phyloP scores from a whole-genome alignment of 2,797 vertebrate genomes.

The Sciurus vulgaris region DNA sequence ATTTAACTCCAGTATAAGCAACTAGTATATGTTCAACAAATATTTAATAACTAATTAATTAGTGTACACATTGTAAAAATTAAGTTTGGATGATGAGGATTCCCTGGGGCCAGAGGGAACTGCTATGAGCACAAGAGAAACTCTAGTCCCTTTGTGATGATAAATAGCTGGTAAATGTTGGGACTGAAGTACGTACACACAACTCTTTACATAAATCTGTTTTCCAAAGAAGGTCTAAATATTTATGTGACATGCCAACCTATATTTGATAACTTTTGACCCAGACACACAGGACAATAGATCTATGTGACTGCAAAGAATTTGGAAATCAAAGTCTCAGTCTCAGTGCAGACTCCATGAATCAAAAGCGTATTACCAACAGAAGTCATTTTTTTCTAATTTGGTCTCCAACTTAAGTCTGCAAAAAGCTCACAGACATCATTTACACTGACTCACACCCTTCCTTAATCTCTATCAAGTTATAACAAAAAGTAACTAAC shows the following conservation, averaged over 20 bases:
- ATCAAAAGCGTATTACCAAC: background rate
- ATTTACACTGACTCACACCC: background rate
- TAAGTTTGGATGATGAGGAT: background rate
- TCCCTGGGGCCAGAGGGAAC: background rate
- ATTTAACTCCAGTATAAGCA: background rate
- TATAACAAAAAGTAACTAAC: background rate
- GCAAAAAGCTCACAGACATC: background rate
- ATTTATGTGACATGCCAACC: background rate
- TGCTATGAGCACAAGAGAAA: background rate
- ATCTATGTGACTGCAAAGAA: background rate
- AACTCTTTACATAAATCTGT: background rate
- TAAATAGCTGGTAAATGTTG: background rate
- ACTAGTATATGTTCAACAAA: background rate
- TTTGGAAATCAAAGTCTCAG: background rate
- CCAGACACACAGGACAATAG: background rate
- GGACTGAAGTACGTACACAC: background rate
- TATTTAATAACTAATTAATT: background rate
- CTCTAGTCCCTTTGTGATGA: background rate
- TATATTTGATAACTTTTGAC: slow-evolving; percentile 38
- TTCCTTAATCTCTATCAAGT: background rate
- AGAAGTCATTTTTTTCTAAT: background rate
- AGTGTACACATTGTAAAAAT: background rate
- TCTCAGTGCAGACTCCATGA: background rate
- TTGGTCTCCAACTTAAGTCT: background rate
- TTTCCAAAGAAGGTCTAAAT: background rate